These are phyloP conservation scores for Zygothrica quintamaculata DNA, from an alignment of 2,888 invertebrate genomes.

Conservation along the genomic window DNA sequence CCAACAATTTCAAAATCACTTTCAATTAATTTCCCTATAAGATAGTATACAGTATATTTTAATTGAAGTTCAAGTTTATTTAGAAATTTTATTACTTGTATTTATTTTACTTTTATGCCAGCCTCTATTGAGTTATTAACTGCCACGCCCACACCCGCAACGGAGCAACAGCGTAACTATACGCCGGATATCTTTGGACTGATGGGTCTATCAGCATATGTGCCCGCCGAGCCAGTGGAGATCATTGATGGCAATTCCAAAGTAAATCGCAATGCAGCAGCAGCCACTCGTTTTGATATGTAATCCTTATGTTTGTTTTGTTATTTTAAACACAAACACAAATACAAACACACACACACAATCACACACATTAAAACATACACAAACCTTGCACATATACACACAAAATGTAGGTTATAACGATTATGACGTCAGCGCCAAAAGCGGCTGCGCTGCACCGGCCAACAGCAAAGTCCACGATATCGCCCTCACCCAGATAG, in stretches of 20 bases:
- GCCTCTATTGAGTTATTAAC: conserved; percentile 37
- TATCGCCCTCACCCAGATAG: conserved; percentile 81
- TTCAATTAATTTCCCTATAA: not conserved
- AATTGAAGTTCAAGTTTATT: no score
- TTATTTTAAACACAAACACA: conserved; percentile 42
- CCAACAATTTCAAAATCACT: no score
- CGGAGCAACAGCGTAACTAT: conserved; percentile 63
- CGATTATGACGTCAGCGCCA: conserved; percentile 77
- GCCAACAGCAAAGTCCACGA: conserved; percentile 65
- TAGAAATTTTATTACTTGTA: no score
- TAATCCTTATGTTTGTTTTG: conserved; percentile 49
- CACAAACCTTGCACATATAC: conserved; percentile 23
- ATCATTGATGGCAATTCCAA: conserved; percentile 88
- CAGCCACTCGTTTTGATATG: conserved; percentile 45
- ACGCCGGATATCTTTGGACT: conserved; percentile 85
- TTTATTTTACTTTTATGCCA: conserved; percentile 3
- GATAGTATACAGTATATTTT: no score
- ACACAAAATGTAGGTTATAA: conserved; percentile 71
- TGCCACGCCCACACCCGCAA: conserved; percentile 57
- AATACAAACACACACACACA: conserved; percentile 8
- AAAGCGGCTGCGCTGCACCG: conserved; percentile 61
- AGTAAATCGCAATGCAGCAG: conserved; percentile 84
- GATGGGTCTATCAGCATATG: conserved; percentile 85
- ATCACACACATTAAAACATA: conserved; percentile 2
- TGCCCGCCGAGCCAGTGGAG: conserved; percentile 86